Conservation (phyloP, 2,888 invertebrate genomes). For the Rhamnusium bicolor region DNA sequence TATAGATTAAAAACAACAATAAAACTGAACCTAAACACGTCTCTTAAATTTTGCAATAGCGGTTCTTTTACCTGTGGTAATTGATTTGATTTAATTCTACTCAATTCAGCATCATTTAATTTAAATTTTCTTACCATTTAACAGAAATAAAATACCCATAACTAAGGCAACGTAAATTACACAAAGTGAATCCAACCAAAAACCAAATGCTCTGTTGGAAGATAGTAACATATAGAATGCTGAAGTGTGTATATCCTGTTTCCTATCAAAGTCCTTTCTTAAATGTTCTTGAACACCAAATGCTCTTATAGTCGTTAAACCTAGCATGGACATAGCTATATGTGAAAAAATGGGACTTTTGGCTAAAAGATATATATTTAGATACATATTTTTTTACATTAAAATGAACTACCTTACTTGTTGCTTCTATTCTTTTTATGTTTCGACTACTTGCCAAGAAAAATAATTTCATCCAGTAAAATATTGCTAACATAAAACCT, state of each 20-base stretch:
- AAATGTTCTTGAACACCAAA: slow-evolving; percentile 60
- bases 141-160: slow-evolving; percentile 41
- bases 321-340: slow-evolving; percentile 65
- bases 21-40: too few species aligned
- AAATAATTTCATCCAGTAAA: slow-evolving; percentile 77
- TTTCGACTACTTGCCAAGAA: slow-evolving; percentile 84
- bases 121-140: slow-evolving; percentile 40
- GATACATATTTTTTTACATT: not conserved
- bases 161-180: slow-evolving; percentile 46
- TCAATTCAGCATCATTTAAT: too few species aligned
- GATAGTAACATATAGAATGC: slow-evolving; percentile 60
- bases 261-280: slow-evolving; percentile 62
- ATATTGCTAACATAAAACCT: slow-evolving; percentile 76
- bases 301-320: slow-evolving; percentile 64
- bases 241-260: slow-evolving; percentile 65
- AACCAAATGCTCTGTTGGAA: slow-evolving; percentile 60
- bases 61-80: too few species aligned
- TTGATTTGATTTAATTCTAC: too few species aligned
- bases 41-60: too few species aligned
- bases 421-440: slow-evolving; percentile 80
- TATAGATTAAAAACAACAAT: too few species aligned
- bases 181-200: slow-evolving; percentile 60
- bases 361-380: slow-evolving; percentile 55
- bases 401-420: slow-evolving; percentile 71
- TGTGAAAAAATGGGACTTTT: slow-evolving; percentile 66